A percentile compares a stretch with the other conserved stretches of the same genome.
phyloP scores from a whole-genome alignment of 2,113 vertebrate species.

The Cebus imitator region DNA sequence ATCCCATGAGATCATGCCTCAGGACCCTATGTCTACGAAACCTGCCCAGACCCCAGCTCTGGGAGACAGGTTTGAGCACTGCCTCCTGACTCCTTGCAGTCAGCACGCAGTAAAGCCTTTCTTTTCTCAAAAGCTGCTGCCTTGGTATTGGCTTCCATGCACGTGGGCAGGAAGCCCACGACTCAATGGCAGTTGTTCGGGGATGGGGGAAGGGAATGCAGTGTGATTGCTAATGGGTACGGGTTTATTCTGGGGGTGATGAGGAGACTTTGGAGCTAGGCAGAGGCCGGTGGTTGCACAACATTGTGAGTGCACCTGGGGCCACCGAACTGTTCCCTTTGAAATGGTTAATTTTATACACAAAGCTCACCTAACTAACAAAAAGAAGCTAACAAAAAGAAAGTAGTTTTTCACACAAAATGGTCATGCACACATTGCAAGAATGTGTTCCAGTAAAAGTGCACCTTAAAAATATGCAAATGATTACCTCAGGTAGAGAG shows the following conservation, averaged over 20 bases:
- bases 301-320: neutral
- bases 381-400: neutral
- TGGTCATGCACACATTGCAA: neutral
- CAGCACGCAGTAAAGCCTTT: neutral
- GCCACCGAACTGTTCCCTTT: neutral
- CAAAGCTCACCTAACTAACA: neutral
- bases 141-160: neutral
- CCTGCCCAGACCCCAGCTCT: neutral
- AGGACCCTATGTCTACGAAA: neutral
- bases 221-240: neutral
- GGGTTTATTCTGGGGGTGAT: too few species aligned
- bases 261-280: neutral
- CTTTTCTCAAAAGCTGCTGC: neutral
- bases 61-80: neutral
- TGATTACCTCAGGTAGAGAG: neutral
- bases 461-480: neutral
- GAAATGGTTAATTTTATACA: neutral
- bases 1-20: neutral
- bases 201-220: neutral
- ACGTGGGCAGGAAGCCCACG: neutral
- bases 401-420: neutral
- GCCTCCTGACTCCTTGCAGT: too few species aligned
- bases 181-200: neutral
- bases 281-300: neutral
- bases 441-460: neutral